Percentiles rank a stretch among this genome's conserved stretches.
Evolutionary conservation across 2,797 vertebrate species (phyloP).

Genomic region (Melopsittacus undulatus): DNA sequence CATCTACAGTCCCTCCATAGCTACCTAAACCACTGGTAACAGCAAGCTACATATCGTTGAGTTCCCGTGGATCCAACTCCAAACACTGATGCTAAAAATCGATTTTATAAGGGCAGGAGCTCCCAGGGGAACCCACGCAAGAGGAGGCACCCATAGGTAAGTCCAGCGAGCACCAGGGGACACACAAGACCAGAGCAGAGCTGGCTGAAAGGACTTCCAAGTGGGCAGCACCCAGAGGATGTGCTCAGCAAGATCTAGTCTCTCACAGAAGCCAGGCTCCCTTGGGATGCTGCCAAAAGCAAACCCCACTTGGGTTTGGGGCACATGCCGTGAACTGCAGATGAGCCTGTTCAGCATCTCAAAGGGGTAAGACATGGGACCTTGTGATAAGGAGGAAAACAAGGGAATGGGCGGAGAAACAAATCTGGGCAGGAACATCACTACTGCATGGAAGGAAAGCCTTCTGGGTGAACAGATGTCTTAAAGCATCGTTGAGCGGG

Average conservation of each 20-base stretch:
- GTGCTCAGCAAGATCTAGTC: background rate
- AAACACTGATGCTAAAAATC: background rate
- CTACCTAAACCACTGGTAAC: background rate
- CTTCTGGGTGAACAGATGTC: background rate
- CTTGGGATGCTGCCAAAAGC: background rate
- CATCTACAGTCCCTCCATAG: background rate
- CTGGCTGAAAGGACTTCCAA: background rate
- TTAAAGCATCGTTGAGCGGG: rapidly evolving
- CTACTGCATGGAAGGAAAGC: rapidly evolving
- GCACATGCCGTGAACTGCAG: background rate
- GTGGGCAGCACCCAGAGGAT: background rate
- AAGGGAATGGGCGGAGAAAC: background rate
- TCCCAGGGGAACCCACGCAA: background rate
- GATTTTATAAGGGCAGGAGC: background rate
- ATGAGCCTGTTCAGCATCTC: background rate
- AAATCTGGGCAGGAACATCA: background rate
- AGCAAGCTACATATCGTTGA: rapidly evolving
- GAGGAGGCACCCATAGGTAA: background rate
- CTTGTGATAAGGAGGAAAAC: background rate
- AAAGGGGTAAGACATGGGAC: background rate
- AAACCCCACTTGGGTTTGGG: background rate
- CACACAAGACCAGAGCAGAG: background rate
- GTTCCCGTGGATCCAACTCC: background rate
- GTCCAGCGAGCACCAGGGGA: background rate
- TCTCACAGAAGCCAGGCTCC: background rate